Percentiles rank a stretch among this genome's conserved stretches.
Evolutionary conservation across 2,888 invertebrate genomes (phyloP).

Genomic region (Ceriagrion tenellum): DNA sequence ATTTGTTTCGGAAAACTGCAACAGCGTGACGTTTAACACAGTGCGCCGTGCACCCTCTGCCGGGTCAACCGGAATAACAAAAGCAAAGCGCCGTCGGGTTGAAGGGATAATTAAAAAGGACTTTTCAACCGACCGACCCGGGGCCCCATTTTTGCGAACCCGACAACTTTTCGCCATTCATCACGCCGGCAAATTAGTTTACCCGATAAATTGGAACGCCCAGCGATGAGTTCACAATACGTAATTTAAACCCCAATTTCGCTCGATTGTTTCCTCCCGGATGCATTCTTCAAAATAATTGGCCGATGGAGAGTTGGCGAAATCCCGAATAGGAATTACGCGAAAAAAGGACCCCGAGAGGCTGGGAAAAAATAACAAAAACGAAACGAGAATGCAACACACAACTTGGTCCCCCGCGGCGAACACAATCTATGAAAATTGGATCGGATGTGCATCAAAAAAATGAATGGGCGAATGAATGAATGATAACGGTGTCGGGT

Average conservation of each 20-base stretch:
- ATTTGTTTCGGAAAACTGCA: constrained; percentile 21
- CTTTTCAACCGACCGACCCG: not conserved
- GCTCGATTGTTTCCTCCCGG: not conserved
- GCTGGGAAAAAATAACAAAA: not conserved
- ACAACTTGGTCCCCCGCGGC: not conserved
- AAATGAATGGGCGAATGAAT: not conserved
- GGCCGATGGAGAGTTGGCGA: not conserved
- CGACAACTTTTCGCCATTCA: constrained; percentile 18
- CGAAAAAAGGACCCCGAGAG: not conserved
- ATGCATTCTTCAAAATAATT: constrained; percentile 36
- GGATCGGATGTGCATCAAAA: constrained; percentile 11
- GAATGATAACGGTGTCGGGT: not conserved
- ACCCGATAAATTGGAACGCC: constrained; percentile 17
- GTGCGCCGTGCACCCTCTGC: not conserved
- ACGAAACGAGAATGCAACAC: not conserved
- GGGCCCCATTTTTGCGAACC: not conserved
- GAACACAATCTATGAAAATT: not conserved
- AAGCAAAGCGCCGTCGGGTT: constrained; percentile 1
- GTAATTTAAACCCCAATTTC: constrained; percentile 36
- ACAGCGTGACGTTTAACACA: not conserved
- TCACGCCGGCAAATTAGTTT: constrained; percentile 34
- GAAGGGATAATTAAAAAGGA: constrained; percentile 17
- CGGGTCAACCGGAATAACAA: constrained; percentile 7
- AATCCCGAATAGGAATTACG: not conserved
- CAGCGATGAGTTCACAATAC: constrained; percentile 34